These are phyloP conservation scores for Zeus faber DNA, from an alignment of 2,113 vertebrate genomes.

Conservation along the genomic window DNA sequence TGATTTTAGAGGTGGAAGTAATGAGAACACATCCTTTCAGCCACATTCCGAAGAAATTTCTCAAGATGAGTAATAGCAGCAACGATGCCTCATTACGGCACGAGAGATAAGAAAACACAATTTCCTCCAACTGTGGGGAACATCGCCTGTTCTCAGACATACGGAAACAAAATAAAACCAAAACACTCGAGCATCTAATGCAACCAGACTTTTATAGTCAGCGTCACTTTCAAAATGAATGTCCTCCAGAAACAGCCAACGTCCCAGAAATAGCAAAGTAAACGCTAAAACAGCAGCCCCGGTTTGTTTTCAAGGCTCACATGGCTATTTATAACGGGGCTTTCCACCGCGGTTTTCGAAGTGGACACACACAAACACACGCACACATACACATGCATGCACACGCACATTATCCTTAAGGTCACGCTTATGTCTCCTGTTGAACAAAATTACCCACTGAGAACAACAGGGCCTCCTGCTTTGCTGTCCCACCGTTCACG, in stretches of 20 bases:
- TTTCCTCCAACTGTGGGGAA: too few relatives aligned
- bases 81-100: too few relatives aligned
- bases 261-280: slow-evolving; percentile 55
- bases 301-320: slow-evolving; percentile 36
- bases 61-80: too few relatives aligned
- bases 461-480: slow-evolving; percentile 22
- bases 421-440: slow-evolving; percentile 53
- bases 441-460: slow-evolving; percentile 50
- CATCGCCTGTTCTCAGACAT: too few relatives aligned
- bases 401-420: slow-evolving; percentile 20
- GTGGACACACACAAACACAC: slow-evolving; percentile 25
- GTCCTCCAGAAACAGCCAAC: slow-evolving; percentile 25
- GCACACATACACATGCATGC: slow-evolving; percentile 15
- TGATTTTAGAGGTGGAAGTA: too few relatives aligned
- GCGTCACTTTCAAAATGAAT: too few relatives aligned
- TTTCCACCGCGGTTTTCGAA: slow-evolving; percentile 54
- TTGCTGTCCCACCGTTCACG: slow-evolving; percentile 42
- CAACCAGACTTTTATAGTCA: too few relatives aligned
- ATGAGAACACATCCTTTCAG: too few relatives aligned
- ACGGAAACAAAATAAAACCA: too few relatives aligned
- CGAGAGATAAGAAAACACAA: too few relatives aligned
- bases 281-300: slow-evolving; percentile 58
- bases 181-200: too few relatives aligned
- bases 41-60: too few relatives aligned
- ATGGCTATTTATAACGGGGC: slow-evolving; percentile 49